Evolutionary conservation across 2,888 invertebrate species (phyloP), one percentile per base, ranked within the genome.

Genomic region (Cephus spinipes): DNA sequence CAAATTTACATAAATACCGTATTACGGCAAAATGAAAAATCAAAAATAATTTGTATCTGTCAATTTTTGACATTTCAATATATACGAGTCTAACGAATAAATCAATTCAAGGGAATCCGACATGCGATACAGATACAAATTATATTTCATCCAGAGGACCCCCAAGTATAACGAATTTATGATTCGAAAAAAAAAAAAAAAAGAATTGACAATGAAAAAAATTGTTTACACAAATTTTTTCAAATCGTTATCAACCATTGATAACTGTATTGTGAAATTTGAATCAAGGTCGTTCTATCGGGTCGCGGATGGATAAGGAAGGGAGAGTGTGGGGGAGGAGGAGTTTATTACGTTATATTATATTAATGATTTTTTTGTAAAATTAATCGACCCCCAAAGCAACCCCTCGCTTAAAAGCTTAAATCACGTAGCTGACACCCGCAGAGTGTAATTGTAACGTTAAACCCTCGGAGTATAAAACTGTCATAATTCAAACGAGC

Each of bases 391-490:
- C 34, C 36, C 74, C 74, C n/a, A 23, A 12, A 33, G 6, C 35
- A 30, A 36, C 34, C 74, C 74, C 74, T 30, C n/a, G 74, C n/a
- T 74, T 15, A 69, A 80, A 81, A 78, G 79, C 79, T 80, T 85
- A 85, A 86, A 86, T 86, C 85, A 86, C 79, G 80, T 73, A 76
- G 79, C 83, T 84, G 85, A 85, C 83, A 82, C 79, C 78, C 82
- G 81, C 82, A 82, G 81, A 83, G 78, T 78, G 83, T 85, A 85
- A 85, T 86, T 86, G 85, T 85, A 83, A 82, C 83, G 80, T 79
- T 78, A 78, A 80, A 79, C 81, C 81, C 75, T 73, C 75, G 68
- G 73, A 76, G 76, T 82, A 81, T 81, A 81, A 81, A 81, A 78
- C 79, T 76, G 73, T 79, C 81, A 84, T 84, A 84, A 84, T 79